Percentiles rank a stretch among this genome's conserved stretches.
Conservation (phyloP, 2,797 vertebrate genomes). For the Anabas testudineus region DNA sequence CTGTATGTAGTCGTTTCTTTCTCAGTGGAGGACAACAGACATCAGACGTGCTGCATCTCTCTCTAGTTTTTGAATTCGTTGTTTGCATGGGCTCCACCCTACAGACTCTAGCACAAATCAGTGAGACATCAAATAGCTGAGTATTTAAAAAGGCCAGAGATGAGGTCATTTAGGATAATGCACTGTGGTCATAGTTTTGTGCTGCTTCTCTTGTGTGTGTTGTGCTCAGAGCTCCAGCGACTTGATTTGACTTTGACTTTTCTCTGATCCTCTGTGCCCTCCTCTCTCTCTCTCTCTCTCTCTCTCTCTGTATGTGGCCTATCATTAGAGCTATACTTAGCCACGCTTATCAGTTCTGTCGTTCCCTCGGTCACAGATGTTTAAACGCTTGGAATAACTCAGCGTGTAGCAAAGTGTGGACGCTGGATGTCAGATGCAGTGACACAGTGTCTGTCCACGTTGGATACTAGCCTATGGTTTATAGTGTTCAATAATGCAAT, state of each 20-base stretch:
- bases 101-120: constrained; percentile 6
- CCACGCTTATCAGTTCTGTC: constrained; percentile 65
- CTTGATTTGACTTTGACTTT: constrained; percentile 65
- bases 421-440: constrained; percentile 28
- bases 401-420: constrained; percentile 16
- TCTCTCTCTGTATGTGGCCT: constrained; percentile 56
- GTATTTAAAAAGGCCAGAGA: not conserved
- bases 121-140: not conserved
- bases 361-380: constrained; percentile 63
- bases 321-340: constrained; percentile 77
- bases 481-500: no score
- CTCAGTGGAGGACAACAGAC: not conserved
- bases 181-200: constrained; percentile 13
- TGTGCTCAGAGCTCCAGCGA: constrained; percentile 3
- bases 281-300: constrained; percentile 41
- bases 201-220: constrained; percentile 10
- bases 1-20: not conserved
- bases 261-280: constrained; percentile 66
- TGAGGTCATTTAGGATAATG: constrained; percentile 14
- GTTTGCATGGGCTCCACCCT: not conserved
- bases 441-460: constrained; percentile 12
- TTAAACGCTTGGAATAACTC: constrained; percentile 61
- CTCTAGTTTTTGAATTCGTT: not conserved
- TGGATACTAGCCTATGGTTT: no score
- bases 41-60: not conserved